Conservation (phyloP, 2,888 invertebrate species). For the Pyrrhosoma nymphula region DNA sequence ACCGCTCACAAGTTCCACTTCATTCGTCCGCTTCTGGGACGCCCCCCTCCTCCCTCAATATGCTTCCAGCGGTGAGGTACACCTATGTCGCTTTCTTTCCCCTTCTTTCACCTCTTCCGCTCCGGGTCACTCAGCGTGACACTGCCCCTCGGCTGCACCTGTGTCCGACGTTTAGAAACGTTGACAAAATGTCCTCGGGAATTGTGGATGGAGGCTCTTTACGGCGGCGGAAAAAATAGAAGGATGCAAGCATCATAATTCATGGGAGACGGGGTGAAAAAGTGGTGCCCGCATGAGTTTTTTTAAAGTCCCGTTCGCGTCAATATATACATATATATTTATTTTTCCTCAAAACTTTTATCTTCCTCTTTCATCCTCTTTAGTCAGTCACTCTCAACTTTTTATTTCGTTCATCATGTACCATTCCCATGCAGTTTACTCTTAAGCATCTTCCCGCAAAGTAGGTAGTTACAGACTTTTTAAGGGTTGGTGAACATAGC, state of each 20-base stretch:
- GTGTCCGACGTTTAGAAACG: not conserved
- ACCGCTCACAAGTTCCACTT: not conserved
- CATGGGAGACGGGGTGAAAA: not conserved
- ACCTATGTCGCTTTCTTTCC: not conserved
- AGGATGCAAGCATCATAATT: not conserved
- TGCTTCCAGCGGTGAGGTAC: not conserved
- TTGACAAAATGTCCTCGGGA: not conserved
- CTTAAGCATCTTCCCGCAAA: not conserved
- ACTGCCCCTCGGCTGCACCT: not conserved
- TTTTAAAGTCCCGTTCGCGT: not conserved
- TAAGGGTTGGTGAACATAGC: not conserved
- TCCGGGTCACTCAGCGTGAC: not conserved
- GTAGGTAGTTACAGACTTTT: not conserved
- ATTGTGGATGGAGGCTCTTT: not conserved
- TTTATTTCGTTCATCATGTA: not conserved
- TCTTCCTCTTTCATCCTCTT: not conserved
- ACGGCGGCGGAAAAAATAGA: not conserved
- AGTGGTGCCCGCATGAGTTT: conserved; percentile 3
- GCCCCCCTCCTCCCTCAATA: not conserved
- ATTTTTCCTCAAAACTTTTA: not conserved
- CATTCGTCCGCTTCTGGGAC: not conserved
- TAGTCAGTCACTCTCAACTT: not conserved
- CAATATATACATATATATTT: not conserved
- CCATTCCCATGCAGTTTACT: not conserved
- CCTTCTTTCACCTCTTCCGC: not conserved